A percentile compares a stretch with the other conserved stretches of the same genome.
Evolutionary conservation across 2,888 invertebrate species (phyloP).

Genomic region (Scotopteryx bipunctaria): DNA sequence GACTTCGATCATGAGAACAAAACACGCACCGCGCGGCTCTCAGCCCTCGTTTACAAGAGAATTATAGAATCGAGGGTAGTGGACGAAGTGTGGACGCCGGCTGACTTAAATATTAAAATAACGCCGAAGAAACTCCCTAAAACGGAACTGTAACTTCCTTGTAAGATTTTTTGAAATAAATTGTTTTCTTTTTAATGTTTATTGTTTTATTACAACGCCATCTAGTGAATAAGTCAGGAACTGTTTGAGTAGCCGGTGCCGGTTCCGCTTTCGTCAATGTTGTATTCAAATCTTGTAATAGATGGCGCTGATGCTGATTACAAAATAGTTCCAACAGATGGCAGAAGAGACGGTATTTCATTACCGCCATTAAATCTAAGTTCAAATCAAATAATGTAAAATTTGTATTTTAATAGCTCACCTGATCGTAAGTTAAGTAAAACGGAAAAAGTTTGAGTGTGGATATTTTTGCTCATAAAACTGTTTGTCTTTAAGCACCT

Average conservation of each 20-base stretch:
- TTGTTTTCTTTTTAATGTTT: neutral
- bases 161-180: neutral
- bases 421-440: too few species aligned
- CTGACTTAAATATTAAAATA: constrained; percentile 51
- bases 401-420: too few species aligned
- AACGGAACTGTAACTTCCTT: constrained; percentile 34
- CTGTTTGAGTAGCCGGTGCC: too few species aligned
- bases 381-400: too few species aligned
- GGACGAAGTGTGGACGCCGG: constrained; percentile 57
- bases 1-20: constrained; percentile 85
- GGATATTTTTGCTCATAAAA: too few species aligned
- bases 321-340: constrained; percentile 1
- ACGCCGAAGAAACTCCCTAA: constrained; percentile 41
- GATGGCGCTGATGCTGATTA: neutral
- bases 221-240: neutral
- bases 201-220: neutral
- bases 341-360: neutral
- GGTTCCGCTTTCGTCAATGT: neutral
- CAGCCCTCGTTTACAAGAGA: constrained; percentile 81
- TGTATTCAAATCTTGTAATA: neutral
- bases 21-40: constrained; percentile 84
- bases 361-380: too few species aligned
- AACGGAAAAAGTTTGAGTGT: too few species aligned
- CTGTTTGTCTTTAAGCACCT: too few species aligned
- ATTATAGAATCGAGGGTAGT: constrained; percentile 57